Conservation (phyloP, 2,113 vertebrate species). For the Notarius lentiginosus region DNA sequence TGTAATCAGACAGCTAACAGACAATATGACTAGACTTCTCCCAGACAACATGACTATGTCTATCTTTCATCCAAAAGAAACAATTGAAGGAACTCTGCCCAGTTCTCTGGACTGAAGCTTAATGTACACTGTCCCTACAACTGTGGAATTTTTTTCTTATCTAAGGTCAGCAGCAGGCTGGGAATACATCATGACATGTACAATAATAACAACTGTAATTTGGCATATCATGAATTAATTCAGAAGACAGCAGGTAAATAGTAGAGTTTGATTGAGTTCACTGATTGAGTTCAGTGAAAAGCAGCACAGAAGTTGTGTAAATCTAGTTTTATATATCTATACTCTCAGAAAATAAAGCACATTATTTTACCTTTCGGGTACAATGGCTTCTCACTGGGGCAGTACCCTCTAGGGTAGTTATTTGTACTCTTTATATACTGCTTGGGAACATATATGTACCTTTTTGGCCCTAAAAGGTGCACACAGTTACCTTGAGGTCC, state of each 20-base stretch:
- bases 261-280: not conserved
- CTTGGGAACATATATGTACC: too few species aligned
- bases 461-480: too few species aligned
- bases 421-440: too few species aligned
- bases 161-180: not conserved
- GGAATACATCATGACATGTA: not conserved
- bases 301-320: not conserved
- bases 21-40: not conserved
- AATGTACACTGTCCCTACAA: not conserved
- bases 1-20: not conserved
- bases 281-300: not conserved
- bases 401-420: too few species aligned
- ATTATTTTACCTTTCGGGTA: too few species aligned
- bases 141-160: not conserved
- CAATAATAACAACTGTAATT: not conserved
- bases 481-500: too few species aligned
- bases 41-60: not conserved
- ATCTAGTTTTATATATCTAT: not conserved
- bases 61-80: slow-evolving; percentile 4
- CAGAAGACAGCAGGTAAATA: not conserved
- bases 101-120: not conserved
- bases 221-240: not conserved
- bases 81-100: slow-evolving; percentile 28
- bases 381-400: too few species aligned
- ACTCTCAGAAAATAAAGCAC: too few species aligned